These are phyloP conservation scores for Laticauda colubrina DNA, from an alignment of 2,113 vertebrate genomes.

Conservation along the genomic window DNA sequence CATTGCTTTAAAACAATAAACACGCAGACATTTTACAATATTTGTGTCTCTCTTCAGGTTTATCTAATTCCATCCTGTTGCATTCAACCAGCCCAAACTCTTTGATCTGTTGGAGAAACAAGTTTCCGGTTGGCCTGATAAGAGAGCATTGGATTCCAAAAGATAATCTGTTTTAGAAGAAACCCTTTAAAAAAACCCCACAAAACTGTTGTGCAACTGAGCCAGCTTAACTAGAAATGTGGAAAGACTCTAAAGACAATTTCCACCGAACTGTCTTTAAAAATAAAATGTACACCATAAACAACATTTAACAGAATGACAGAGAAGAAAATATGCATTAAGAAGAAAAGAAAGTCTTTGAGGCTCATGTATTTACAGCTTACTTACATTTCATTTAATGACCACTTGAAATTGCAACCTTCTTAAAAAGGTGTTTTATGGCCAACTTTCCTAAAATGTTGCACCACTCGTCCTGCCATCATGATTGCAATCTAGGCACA, in stretches of 20 bases:
- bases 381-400: background rate
- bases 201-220: conserved; percentile 46
- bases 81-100: conserved; percentile 34
- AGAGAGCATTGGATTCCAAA: conserved; percentile 65
- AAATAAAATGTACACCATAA: background rate
- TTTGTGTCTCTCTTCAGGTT: conserved; percentile 39
- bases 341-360: background rate
- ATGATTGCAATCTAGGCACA: no score
- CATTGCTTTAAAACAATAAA: conserved; percentile 36
- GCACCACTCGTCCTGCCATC: no score
- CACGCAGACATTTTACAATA: conserved; percentile 52
- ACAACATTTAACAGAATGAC: conserved; percentile 5
- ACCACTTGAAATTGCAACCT: background rate
- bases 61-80: conserved; percentile 58
- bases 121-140: conserved; percentile 52
- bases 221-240: conserved; percentile 33
- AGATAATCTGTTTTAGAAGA: conserved; percentile 54
- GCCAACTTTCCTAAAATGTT: no score
- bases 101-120: conserved; percentile 50
- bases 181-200: conserved; percentile 7
- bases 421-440: no score
- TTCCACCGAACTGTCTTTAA: conserved; percentile 31
- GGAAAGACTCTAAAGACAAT: conserved; percentile 26
- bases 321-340: background rate
- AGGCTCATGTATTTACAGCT: background rate